Evolutionary conservation across 2,888 invertebrate species (phyloP), one percentile per base, ranked within the genome.

Genomic region (Herminia tarsipennalis): DNA sequence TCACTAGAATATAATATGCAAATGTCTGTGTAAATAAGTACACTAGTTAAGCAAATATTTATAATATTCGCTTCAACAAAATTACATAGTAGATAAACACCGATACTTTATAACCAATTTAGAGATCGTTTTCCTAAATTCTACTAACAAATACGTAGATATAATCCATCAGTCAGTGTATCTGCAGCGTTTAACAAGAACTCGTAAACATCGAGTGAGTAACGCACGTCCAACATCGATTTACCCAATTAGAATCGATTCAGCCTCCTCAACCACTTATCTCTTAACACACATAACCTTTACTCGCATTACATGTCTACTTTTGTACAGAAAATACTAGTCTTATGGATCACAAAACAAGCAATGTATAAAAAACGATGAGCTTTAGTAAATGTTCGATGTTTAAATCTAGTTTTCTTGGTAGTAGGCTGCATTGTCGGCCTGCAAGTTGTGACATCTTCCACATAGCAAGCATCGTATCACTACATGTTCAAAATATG

Each of bases 171-270:
- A 76, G 74, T 75, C 74, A 66, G 58, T 58, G 64, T 66, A 66
- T 65, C 54, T 59, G 59, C 65, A 46, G 40, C 38, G 51, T 66
- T 63, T 64, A 68, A 75, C 71, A 68, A 73, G 76, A 72, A 66
- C 65, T 78, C 76, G 75, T 81, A 81, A 81, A 81, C 70, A 73
- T 74, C 66, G 47, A 65, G 68, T 74, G 67, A 71, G 71, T 74
- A 77, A 78, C 78, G 76, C 72, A 76, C 73, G 76, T 73, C 65
- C 46, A 67, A 68, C 73, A 82, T 80, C 76, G 76, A 79, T 86
- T 85, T 76, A 75, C 71, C 80, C 80, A 86, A 86, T 87, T 84
- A 85, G 81, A 78, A 78, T 77, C 76, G 57, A 83, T 83, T 79
- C 76, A 49, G 29, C 36, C 18, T 13, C 16, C 25, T 38, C 12